A percentile compares a stretch with the other conserved stretches of the same genome.
These are phyloP conservation scores for Leptodactylus fuscus DNA, from an alignment of 2,113 vertebrate genomes.

Conservation along the genomic window DNA sequence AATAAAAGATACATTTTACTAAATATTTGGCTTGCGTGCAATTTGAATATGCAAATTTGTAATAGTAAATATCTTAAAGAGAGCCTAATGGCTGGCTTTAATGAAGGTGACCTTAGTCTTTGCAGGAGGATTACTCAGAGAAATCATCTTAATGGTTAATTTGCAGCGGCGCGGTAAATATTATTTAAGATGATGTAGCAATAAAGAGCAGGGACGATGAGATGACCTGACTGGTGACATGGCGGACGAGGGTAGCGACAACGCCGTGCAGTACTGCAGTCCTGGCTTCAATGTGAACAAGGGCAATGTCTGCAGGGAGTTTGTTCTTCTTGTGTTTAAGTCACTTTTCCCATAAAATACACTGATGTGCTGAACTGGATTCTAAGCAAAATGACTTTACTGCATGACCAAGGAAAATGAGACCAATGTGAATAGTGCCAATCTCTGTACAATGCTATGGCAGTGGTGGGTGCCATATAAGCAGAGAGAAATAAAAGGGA, in stretches of 20 bases:
- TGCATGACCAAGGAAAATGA: neutral
- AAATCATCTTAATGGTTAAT: conserved; percentile 20
- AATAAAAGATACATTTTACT: neutral
- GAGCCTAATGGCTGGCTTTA: neutral
- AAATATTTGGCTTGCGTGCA: neutral
- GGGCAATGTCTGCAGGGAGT: neutral
- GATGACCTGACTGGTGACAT: neutral
- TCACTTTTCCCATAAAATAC: too few species aligned
- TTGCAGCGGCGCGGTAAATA: neutral
- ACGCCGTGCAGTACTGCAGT: neutral
- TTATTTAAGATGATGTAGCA: neutral
- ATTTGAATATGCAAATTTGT: conserved; percentile 5
- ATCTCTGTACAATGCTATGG: neutral
- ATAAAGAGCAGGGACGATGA: neutral
- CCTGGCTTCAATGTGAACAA: neutral
- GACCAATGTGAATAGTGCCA: neutral
- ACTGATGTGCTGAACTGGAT: too few species aligned
- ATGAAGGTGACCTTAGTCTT: conserved; percentile 29
- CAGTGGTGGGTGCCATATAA: neutral
- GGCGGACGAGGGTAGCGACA: too few species aligned
- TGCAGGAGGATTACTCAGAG: neutral
- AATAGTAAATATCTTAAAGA: conserved; percentile 3
- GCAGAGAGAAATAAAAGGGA: neutral
- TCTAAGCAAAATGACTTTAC: too few species aligned
- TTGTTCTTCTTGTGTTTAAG: too few species aligned